Conservation (phyloP, 2,888 invertebrate species). For the Platycnemis pennipes region DNA sequence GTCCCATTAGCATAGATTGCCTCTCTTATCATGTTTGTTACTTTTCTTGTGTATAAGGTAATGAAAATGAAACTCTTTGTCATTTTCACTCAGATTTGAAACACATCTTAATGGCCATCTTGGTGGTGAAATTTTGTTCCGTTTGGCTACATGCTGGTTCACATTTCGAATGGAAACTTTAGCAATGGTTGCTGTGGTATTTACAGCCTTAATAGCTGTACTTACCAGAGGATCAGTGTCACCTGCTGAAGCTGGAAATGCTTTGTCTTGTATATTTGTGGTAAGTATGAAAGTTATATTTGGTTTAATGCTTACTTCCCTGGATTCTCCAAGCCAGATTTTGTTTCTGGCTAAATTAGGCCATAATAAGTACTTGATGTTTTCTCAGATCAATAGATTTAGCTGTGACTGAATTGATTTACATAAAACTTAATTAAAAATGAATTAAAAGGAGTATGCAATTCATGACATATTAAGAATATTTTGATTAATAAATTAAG, state of each 20-base stretch:
- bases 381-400: too few species aligned
- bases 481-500: too few species aligned
- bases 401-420: too few species aligned
- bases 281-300: slow-evolving; percentile 76
- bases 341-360: too few species aligned
- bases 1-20: too few species aligned
- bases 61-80: not conserved
- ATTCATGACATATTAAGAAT: too few species aligned
- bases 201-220: slow-evolving; percentile 78
- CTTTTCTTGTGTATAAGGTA: not conserved
- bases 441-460: too few species aligned
- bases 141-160: slow-evolving; percentile 63
- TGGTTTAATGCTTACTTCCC: too few species aligned
- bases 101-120: slow-evolving; percentile 42
- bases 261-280: slow-evolving; percentile 80
- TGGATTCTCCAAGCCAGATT: too few species aligned
- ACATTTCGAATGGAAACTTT: slow-evolving; percentile 62
- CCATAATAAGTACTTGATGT: too few species aligned
- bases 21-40: not conserved
- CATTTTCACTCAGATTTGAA: not conserved
- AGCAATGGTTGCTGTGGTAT: slow-evolving; percentile 76
- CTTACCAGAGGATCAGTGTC: slow-evolving; percentile 76
- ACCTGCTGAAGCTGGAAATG: slow-evolving; percentile 81
- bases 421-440: too few species aligned
- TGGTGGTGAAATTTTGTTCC: slow-evolving; percentile 63